A percentile compares a stretch with the other conserved stretches of the same genome.
Conservation (phyloP, 2,797 vertebrate species). For the Miichthys miiuy region DNA sequence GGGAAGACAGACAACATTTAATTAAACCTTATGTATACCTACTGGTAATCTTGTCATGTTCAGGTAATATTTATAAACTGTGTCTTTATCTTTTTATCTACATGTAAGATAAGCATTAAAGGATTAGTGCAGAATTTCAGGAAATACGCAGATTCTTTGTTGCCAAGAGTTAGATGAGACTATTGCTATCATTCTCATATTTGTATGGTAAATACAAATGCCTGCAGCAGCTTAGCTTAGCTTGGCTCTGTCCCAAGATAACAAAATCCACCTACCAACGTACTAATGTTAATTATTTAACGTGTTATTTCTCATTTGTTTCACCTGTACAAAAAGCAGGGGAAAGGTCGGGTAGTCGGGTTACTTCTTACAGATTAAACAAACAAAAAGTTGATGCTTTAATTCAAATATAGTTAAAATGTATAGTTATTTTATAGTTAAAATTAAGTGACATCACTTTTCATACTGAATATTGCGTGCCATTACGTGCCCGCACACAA, state of each 20-base stretch:
- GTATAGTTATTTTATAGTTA: too few species aligned
- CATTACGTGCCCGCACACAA: slow-evolving; percentile 44
- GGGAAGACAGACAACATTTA: slow-evolving; percentile 14
- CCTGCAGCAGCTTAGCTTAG: not conserved
- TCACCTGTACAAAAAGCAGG: not conserved
- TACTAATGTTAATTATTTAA: not conserved
- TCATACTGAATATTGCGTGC: slow-evolving; percentile 44
- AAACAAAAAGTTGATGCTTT: not conserved
- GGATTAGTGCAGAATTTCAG: not conserved
- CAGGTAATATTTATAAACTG: not conserved
- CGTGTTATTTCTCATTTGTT: not conserved
- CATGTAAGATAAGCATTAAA: not conserved
- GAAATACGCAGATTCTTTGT: not conserved
- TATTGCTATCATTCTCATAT: not conserved
- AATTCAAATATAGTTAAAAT: not conserved
- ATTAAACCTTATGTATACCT: not conserved
- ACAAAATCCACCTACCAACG: not conserved
- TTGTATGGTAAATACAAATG: not conserved
- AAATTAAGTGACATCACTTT: slow-evolving; percentile 7
- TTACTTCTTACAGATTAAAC: not conserved
- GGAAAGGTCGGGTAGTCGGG: not conserved
- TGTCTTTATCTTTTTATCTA: too few species aligned
- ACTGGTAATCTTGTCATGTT: not conserved
- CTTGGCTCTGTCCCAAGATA: not conserved
- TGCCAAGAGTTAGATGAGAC: not conserved